Evolutionary conservation across 2,888 invertebrate genomes (phyloP).

Genomic region (Masnerella sp.): DNA sequence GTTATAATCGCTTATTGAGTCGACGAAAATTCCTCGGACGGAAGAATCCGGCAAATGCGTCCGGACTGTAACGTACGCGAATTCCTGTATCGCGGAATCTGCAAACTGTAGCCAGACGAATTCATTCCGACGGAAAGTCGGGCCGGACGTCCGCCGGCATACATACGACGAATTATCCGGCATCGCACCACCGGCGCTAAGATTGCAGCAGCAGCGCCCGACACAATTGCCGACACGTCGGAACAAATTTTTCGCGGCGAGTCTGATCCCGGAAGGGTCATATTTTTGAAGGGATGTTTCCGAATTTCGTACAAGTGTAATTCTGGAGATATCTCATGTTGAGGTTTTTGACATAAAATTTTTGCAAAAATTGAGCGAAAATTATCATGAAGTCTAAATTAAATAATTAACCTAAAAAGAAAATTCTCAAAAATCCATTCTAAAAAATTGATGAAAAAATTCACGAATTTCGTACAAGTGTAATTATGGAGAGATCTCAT

Average conservation of each 20-base stretch:
- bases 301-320: too few species aligned
- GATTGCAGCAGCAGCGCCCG: constrained; percentile 21
- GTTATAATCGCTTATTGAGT: constrained; percentile 39
- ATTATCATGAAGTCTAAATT: too few species aligned
- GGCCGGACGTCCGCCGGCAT: constrained; percentile 55
- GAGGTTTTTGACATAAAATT: too few species aligned
- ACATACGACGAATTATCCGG: constrained; percentile 58
- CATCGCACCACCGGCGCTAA: constrained; percentile 16
- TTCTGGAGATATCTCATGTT: too few species aligned
- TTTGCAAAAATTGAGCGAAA: too few species aligned
- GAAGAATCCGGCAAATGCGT: constrained; percentile 34
- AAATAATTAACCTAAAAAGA: too few species aligned
- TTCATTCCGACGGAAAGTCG: constrained; percentile 53
- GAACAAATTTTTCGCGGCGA: constrained; percentile 7
- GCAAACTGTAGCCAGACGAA: constrained; percentile 51
- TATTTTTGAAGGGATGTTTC: too few species aligned
- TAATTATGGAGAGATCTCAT: too few species aligned
- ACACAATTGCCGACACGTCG: constrained; percentile 46
- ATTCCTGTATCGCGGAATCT: constrained; percentile 45
- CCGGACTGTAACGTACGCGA: constrained; percentile 43
- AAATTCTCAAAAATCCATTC: too few species aligned
- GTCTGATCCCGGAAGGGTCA: too few species aligned
- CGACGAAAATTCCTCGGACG: constrained; percentile 15
- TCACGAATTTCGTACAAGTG: too few species aligned
- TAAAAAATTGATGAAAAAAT: too few species aligned